Base-by-base conservation (phyloP, 2,113 vertebrate species). In the Atherinomorus stipes region DNA sequence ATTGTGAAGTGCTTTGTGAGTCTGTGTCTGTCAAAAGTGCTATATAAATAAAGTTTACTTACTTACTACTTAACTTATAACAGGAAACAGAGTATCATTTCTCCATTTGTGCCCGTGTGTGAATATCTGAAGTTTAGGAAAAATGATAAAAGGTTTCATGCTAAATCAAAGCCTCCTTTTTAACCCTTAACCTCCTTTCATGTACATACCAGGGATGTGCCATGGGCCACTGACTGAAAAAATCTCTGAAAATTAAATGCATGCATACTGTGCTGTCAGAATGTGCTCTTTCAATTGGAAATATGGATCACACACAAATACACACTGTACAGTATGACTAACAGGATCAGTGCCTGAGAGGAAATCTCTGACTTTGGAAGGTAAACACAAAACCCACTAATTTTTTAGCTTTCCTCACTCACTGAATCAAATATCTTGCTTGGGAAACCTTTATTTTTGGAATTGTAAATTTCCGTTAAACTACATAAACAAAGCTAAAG, bases 161-260 rank as follows among this genome's bases (percentile, higher is more conserved):
- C 28, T 76, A 67, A 81, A 80, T 85, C 63, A 71, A 50, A 73
- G 31, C 22, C 47, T 65, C 19, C 21, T 12, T 50, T 7, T 44
- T 31, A 26, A 69, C 52, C 52, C 22, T 66, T 58, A 40, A 21
- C 42, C 47, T 47, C 42, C 54, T 58, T 1, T 0, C 37, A 42
- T 59, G 16, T n/a, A 49, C 6, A 31, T 1, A 19, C 31, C 31
- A 34, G 31, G 7, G 12, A 16, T 7, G 28, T 34, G 18, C 37
- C 31, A 9, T 4, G 31, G 31, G 9, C 66, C 64, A 50, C 8
- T 12, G 63, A 28, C 13, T 3, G 19, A 69, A 31, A 42, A 34
- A 5, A 12, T 50, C 25, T 34, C 60, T 44, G 28, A 38, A 56
- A 62, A 64, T 28, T 53, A 54, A 22, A 64, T 16, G 18, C 19